phyloP scores from a whole-genome alignment of 2,797 vertebrate genomes.

The Pantherophis alleghaniensis region DNA sequence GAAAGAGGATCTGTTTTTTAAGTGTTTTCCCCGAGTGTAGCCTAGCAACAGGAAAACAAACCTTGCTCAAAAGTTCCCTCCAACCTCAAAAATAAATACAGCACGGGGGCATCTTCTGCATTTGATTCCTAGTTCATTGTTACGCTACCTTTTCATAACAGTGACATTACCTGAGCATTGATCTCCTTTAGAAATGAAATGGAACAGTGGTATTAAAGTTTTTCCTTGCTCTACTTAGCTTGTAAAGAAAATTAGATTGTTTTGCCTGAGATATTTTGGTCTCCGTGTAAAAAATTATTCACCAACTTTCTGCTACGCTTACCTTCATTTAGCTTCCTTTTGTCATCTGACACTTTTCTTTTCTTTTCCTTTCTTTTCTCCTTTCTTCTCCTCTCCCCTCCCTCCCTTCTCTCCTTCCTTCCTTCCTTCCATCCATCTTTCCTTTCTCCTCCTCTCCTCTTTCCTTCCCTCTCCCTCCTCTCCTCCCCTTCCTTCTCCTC shows the following conservation, averaged over 20 bases:
- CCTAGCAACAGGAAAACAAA: conserved; percentile 63
- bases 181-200: conserved; percentile 58
- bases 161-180: conserved; percentile 64
- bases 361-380: too few species aligned
- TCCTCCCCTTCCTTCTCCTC: too few species aligned
- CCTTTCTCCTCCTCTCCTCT: background rate
- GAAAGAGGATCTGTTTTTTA: conserved; percentile 30
- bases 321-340: conserved; percentile 48
- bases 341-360: conserved; percentile 53
- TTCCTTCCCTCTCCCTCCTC: background rate
- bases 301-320: conserved; percentile 48
- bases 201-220: conserved; percentile 61
- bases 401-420: too few species aligned
- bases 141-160: conserved; percentile 65
- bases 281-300: conserved; percentile 54
- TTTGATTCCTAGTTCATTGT: conserved; percentile 58
- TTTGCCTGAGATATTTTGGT: conserved; percentile 68
- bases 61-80: conserved; percentile 40
- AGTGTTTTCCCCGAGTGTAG: conserved; percentile 51
- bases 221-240: conserved; percentile 52
- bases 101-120: conserved; percentile 52
- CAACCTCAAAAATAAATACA: conserved; percentile 27
- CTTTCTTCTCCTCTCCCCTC: too few species aligned
- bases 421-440: too few species aligned
- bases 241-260: conserved; percentile 65